Evolutionary conservation across 1,140 invertebrate species (phyloP).

Genomic region (Zaprionus nigranus): DNA sequence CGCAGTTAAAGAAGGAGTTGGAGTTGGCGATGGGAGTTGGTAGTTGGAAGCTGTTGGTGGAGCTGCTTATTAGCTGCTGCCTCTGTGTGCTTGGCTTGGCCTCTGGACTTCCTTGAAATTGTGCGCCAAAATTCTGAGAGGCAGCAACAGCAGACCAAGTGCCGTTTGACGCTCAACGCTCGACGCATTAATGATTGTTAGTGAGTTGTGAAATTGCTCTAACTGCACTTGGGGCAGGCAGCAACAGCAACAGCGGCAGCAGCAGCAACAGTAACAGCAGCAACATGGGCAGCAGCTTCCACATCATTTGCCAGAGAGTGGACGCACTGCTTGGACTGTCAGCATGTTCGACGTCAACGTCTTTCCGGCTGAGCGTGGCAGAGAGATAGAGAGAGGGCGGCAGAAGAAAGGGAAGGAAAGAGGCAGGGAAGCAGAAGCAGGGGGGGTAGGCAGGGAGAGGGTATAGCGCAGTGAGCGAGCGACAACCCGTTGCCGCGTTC

Average conservation of each 20-base stretch:
- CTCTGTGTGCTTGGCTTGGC: conserved; percentile 23
- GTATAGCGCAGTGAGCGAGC: conserved; percentile 16
- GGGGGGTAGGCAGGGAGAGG: no score
- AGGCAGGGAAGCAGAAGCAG: neutral
- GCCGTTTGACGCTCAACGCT: conserved; percentile 50
- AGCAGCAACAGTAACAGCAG: conserved; percentile 25
- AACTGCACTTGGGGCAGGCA: conserved; percentile 73
- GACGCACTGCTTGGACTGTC: conserved; percentile 31
- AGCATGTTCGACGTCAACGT: conserved; percentile 63
- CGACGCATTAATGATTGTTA: conserved; percentile 83
- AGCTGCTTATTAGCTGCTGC: conserved; percentile 72
- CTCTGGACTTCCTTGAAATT: conserved; percentile 63
- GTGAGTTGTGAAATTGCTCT: conserved; percentile 83
- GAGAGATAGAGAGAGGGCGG: no score
- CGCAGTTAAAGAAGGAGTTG: conserved; percentile 4
- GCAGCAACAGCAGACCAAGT: conserved; percentile 26
- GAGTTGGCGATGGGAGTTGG: conserved; percentile 7
- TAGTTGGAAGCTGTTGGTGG: conserved; percentile 20
- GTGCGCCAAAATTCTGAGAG: conserved; percentile 51
- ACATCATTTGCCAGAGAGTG: conserved; percentile 65
- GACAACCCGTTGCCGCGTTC: conserved; percentile 58
- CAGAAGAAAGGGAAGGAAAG: no score
- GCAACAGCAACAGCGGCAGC: conserved; percentile 37
- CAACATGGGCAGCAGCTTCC: conserved; percentile 53
- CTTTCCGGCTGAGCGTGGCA: conserved; percentile 60